Evolutionary conservation across 2,113 vertebrate genomes (phyloP).

Genomic region (Brachypodius melanocephalos): DNA sequence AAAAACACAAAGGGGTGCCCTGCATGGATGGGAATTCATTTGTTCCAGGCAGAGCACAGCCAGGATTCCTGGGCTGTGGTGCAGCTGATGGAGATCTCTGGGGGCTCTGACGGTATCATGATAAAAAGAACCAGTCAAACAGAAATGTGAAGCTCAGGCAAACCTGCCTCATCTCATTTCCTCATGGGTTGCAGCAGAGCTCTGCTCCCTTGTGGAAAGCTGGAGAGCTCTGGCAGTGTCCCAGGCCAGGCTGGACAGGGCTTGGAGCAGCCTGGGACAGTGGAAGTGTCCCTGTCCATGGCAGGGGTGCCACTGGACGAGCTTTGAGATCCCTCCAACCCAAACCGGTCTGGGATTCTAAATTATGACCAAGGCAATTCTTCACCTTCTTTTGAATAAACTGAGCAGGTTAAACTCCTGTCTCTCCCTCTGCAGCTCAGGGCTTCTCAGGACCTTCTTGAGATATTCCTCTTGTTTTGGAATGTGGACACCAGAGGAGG

Average conservation of each 20-base stretch:
- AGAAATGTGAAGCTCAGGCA: background rate
- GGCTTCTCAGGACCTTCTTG: background rate
- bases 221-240: fast-evolving
- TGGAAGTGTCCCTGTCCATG: background rate
- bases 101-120: fast-evolving
- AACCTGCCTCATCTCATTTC: fast-evolving
- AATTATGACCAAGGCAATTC: background rate
- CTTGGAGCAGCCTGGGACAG: background rate
- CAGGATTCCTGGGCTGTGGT: background rate
- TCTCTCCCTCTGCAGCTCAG: background rate
- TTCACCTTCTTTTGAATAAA: background rate
- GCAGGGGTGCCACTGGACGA: fast-evolving
- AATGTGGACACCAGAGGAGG: background rate
- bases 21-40: fast-evolving
- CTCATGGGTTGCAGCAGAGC: fast-evolving
- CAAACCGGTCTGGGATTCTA: background rate
- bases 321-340: background rate
- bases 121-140: background rate
- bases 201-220: fast-evolving
- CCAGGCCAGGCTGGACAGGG: background rate
- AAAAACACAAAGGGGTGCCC: too few relatives aligned
- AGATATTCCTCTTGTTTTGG: background rate
- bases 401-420: fast-evolving
- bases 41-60: background rate
- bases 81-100: background rate